phyloP scores from a whole-genome alignment of 2,113 vertebrate species.

The Perognathus longimembris region DNA sequence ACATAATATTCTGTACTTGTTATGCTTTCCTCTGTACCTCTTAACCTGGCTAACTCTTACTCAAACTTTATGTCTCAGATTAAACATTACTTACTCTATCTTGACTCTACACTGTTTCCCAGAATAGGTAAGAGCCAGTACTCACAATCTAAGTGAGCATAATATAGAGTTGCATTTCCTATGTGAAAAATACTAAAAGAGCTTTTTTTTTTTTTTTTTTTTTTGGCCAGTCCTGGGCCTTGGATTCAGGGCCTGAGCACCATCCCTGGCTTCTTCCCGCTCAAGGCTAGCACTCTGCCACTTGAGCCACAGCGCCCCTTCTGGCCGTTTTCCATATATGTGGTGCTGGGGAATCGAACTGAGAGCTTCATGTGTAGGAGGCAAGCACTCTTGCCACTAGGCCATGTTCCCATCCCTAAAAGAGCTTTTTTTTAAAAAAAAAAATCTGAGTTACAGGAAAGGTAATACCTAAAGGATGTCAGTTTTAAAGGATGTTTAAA shows the following conservation, averaged over 20 bases:
- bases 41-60: background rate
- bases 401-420: too few species aligned
- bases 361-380: too few species aligned
- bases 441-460: background rate
- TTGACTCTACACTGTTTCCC: background rate
- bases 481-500: constrained; percentile 32
- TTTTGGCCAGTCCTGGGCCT: too few species aligned
- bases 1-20: background rate
- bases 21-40: background rate
- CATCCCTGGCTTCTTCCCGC: too few species aligned
- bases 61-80: constrained; percentile 33
- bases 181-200: background rate
- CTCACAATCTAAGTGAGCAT: background rate
- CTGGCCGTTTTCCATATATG: too few species aligned
- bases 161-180: background rate
- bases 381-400: too few species aligned
- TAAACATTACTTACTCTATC: constrained; percentile 21
- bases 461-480: background rate
- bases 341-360: too few species aligned
- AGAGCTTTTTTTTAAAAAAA: too few species aligned
- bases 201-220: too few species aligned
- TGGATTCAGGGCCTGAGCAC: too few species aligned
- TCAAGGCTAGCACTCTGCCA: too few species aligned
- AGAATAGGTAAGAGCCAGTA: constrained; percentile 31
- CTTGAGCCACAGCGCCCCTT: too few species aligned